Base-by-base conservation (phyloP, 2,888 invertebrate genomes). In the Lucinisca nassula region DNA sequence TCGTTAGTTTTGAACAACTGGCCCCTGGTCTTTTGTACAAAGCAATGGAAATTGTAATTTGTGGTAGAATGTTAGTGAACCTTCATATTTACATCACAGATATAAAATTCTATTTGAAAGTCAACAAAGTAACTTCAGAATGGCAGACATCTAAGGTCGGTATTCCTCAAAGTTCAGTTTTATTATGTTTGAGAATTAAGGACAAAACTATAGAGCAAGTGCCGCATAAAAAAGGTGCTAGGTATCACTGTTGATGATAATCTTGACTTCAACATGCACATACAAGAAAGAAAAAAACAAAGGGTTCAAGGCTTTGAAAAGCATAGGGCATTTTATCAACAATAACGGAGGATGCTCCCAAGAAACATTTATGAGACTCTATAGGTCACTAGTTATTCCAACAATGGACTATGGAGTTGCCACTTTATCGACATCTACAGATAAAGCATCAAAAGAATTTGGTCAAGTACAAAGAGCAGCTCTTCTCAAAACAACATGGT, bases 151-250 rank as follows among this genome's bases (percentile, higher is more conserved):
- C 80, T 27, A 73, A 40, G 24, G 80, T 73, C 3, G 79, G 79
- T 10, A 79, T 79, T 21, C 80, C 73, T 30, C 80, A 80, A 55
- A 74, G 80, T 1, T 73, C 74, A 38, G 80, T 80, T 8, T 37
- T 58, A 0, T 32, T n/a, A 37, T 40, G n/a, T n/a, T n/a, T n/a
- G n/a, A n/a, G n/a, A n/a, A n/a, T n/a, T n/a, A n/a, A n/a, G n/a
- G n/a, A n/a, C 30, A 30, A 73, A 37, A 51, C 49, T 24, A 24
- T 17, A 67, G 0, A 70, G 82, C 45, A 82, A 76, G 32, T n/a
- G 76, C 0, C 49, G 70, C 30, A 77, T 77, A 55, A n/a, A 55
- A 21, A 55, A 55, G 21, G n/a, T 55, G 4, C n/a, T 55, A n/a
- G 55, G 55, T n/a, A 21, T 55, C n/a, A 55, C 21, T n/a, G 55